These are phyloP conservation scores for Macropus fuliginosus DNA, from an alignment of 2,797 vertebrate species.

Conservation along the genomic window DNA sequence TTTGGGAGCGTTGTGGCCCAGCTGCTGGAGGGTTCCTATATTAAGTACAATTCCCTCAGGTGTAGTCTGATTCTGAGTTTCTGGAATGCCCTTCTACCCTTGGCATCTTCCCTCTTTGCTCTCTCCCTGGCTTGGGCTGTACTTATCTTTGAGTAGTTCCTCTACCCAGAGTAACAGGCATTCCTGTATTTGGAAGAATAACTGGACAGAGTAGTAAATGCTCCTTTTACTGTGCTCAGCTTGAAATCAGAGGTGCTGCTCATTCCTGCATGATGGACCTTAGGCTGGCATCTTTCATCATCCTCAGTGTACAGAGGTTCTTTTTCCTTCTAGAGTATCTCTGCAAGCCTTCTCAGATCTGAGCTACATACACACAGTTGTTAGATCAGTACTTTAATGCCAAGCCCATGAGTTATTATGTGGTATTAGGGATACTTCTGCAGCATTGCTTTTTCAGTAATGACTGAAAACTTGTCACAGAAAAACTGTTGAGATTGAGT, in stretches of 20 bases:
- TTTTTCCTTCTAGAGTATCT: not conserved
- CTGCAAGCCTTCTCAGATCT: not conserved
- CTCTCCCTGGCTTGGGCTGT: not conserved
- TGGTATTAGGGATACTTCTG: not conserved
- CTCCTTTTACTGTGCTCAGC: not conserved
- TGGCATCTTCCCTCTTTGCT: slow-evolving; percentile 56
- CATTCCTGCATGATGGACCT: not conserved
- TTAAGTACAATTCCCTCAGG: slow-evolving; percentile 30
- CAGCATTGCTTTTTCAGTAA: not conserved
- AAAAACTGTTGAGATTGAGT: not conserved
- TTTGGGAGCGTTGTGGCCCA: slow-evolving; percentile 66
- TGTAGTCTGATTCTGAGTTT: slow-evolving; percentile 64
- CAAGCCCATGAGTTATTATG: not conserved
- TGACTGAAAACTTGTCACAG: not conserved
- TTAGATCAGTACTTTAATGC: not conserved
- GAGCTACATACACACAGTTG: not conserved
- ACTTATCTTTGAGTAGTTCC: not conserved
- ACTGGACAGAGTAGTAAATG: not conserved
- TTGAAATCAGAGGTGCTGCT: slow-evolving; percentile 41
- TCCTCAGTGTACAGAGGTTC: not conserved
- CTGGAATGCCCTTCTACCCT: slow-evolving; percentile 48
- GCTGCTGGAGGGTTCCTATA: slow-evolving; percentile 45
- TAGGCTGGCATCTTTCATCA: not conserved
- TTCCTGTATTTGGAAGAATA: not conserved
- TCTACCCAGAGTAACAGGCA: not conserved